Evolutionary conservation across 1,140 invertebrate genomes (phyloP).

Genomic region (Brachionus asplanchnoidis): DNA sequence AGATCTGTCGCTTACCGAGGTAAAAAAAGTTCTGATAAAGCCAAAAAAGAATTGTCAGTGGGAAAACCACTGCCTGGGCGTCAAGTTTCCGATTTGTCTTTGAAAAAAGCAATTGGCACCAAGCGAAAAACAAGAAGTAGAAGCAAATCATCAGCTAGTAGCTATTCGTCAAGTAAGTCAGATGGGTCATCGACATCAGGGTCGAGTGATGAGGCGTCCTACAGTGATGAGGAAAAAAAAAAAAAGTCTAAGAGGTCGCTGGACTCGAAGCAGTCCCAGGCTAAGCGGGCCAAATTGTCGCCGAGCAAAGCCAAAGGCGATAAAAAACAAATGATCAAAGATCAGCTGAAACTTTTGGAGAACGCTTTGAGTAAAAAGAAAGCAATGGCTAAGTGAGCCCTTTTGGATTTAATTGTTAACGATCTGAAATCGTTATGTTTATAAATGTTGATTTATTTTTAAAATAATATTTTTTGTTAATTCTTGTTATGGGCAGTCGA

Average conservation of each 20-base stretch:
- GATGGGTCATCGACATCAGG: not conserved
- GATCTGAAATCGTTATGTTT: not conserved
- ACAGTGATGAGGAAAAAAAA: not conserved
- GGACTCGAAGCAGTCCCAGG: not conserved
- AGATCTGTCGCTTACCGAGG: not conserved
- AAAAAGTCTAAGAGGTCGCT: not conserved
- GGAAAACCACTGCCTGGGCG: slow-evolving; percentile 24
- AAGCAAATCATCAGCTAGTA: slow-evolving; percentile 36
- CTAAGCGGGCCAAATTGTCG: slow-evolving; percentile 8
- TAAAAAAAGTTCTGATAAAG: not conserved
- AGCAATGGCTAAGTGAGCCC: not conserved
- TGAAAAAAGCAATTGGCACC: slow-evolving; percentile 25
- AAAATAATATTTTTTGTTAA: not conserved
- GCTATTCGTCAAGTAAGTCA: slow-evolving; percentile 31
- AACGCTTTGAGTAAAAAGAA: slow-evolving; percentile 23
- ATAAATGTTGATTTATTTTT: slow-evolving; percentile 3
- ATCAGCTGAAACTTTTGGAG: slow-evolving; percentile 29
- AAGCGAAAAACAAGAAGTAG: slow-evolving; percentile 23
- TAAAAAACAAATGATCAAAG: slow-evolving; percentile 40
- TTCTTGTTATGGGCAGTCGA: not conserved
- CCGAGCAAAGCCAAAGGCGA: slow-evolving; percentile 11
- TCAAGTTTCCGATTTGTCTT: slow-evolving; percentile 16
- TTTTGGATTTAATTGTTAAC: not conserved
- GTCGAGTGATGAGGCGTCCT: slow-evolving; percentile 1
- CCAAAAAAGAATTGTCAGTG: not conserved